These are phyloP conservation scores for Remorina albescens DNA, from an alignment of 2,797 vertebrate species.

Conservation along the genomic window DNA sequence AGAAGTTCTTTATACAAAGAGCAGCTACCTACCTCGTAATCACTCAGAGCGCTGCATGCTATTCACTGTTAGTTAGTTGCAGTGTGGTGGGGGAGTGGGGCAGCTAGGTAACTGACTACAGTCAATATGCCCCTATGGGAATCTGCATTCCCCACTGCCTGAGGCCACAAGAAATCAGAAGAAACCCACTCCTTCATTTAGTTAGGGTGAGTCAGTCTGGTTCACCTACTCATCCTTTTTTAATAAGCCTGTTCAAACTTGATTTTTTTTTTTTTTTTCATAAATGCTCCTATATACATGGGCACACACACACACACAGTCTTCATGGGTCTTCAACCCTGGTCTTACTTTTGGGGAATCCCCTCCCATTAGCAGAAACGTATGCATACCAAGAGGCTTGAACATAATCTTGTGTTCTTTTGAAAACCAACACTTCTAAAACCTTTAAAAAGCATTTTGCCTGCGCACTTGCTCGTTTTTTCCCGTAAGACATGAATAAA, in stretches of 20 bases:
- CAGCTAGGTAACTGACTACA: constrained; percentile 53
- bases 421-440: constrained; percentile 24
- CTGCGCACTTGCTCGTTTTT: not conserved
- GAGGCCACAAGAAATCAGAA: constrained; percentile 55
- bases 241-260: constrained; percentile 53
- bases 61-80: constrained; percentile 37
- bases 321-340: constrained; percentile 13
- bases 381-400: constrained; percentile 34
- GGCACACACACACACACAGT: constrained; percentile 9
- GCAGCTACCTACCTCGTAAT: constrained; percentile 48
- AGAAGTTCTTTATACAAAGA: constrained; percentile 30
- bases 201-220: constrained; percentile 53
- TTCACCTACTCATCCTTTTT: constrained; percentile 44
- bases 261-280: constrained; percentile 27
- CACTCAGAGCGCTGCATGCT: constrained; percentile 41
- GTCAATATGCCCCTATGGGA: constrained; percentile 71
- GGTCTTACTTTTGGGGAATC: constrained; percentile 41
- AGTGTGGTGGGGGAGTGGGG: constrained; percentile 24
- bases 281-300: constrained; percentile 29
- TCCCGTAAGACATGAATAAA: not conserved
- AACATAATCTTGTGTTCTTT: constrained; percentile 52
- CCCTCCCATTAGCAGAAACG: constrained; percentile 36
- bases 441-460: constrained; percentile 9
- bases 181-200: constrained; percentile 51
- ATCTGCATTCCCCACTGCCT: constrained; percentile 64